Conservation (phyloP, 2,113 vertebrate genomes). For the Barnardius zonarius region DNA sequence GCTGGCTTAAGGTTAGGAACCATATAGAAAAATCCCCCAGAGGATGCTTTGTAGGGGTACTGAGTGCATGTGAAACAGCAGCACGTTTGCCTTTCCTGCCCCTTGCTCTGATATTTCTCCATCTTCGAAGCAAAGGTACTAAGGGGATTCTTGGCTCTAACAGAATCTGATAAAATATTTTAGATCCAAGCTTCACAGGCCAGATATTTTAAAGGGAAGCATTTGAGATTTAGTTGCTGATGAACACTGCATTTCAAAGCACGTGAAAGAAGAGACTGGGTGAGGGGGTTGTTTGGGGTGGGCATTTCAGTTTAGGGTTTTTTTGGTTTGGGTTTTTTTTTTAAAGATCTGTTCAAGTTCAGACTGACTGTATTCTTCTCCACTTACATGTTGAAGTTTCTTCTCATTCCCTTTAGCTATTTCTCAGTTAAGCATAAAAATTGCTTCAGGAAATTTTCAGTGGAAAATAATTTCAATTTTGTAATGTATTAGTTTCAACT, state of each 20-base stretch:
- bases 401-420: neutral
- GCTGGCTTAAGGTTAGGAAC: slow-evolving; percentile 45
- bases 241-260: neutral
- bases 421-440: neutral
- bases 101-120: neutral
- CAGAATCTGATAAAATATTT: neutral
- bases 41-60: slow-evolving; percentile 23
- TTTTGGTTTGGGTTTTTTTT: neutral
- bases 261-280: neutral
- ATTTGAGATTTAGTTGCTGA: neutral
- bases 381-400: neutral
- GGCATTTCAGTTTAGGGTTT: neutral
- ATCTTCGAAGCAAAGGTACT: slow-evolving; percentile 27
- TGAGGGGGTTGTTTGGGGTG: neutral
- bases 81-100: neutral
- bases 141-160: slow-evolving; percentile 13
- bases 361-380: neutral
- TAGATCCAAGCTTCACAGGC: neutral
- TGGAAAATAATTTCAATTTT: neutral
- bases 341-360: neutral
- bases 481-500: neutral
- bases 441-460: neutral
- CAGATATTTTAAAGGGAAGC: neutral
- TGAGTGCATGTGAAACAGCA: neutral
- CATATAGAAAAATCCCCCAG: neutral